Base-by-base conservation (phyloP, 2,888 invertebrate genomes). In the Crossocerus cetratus region DNA sequence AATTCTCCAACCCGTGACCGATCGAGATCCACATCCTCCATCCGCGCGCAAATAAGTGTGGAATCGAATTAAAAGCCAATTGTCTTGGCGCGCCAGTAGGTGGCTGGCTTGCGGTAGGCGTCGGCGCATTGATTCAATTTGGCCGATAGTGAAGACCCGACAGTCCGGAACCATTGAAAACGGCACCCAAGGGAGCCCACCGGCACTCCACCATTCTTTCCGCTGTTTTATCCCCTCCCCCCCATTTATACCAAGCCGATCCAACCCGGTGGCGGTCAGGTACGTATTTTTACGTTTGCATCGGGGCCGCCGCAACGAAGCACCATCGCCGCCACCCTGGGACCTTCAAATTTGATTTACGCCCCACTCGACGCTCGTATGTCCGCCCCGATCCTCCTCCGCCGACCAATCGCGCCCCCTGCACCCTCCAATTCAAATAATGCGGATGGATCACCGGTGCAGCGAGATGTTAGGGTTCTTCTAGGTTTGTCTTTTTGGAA, bases 311-410 rank as follows among this genome's bases (percentile, higher is more conserved):
- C 59, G 65, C 69, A 56, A 59, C 42, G 57, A 44, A 23, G 5
- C 14, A 56, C 73, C 65, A 65, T 57, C 64, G 68, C 66, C 70
- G 78, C 79, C 16, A 73, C 75, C 80, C 69, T 72, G 89, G 88
- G 87, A 87, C 87, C 86, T 84, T 82, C 83, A 84, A 88, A 88
- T 88, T 89, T 89, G 89, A 89, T 89, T 89, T 89, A 88, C 86
- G 83, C 80, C 85, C 83, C 89, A 88, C 88, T 79, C 80, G 89
- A 85, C 84, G 87, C 83, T 85, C 89, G 84, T 89, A 87, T 84
- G 86, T 88, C 83, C 69, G 67, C 75, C 57, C 61, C 59, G 59
- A 44, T n/a, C 22, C 53, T 44, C 42, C 42, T 65, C 22, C 59
- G 32, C 44, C 14, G 42, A 2, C 14, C 55, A 55, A 44, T 44